These are phyloP conservation scores for Heliconius erato DNA, from an alignment of 2,888 invertebrate species.

Conservation along the genomic window DNA sequence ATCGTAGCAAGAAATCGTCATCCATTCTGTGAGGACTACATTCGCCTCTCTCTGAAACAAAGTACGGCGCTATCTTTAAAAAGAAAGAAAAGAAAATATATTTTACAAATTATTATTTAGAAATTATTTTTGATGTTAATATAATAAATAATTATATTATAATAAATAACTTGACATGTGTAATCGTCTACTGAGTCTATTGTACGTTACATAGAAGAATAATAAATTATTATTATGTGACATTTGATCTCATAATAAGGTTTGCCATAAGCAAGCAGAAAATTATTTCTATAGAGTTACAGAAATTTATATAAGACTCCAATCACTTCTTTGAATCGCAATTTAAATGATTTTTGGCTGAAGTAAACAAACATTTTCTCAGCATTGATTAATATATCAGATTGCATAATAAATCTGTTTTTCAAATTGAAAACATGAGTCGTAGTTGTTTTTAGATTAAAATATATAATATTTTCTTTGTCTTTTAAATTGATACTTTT, in stretches of 20 bases:
- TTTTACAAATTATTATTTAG: no score
- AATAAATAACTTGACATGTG: background rate
- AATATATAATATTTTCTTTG: no score
- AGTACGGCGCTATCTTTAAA: slow-evolving; percentile 48
- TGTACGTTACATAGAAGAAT: background rate
- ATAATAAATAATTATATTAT: background rate
- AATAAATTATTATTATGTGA: no score
- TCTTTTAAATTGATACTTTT: no score
- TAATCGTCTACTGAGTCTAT: background rate
- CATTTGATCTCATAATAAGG: background rate
- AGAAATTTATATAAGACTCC: background rate
- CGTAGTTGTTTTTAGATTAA: background rate
- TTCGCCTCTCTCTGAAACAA: slow-evolving; percentile 89
- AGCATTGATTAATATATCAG: background rate
- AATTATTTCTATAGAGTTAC: background rate
- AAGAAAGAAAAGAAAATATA: slow-evolving; percentile 15
- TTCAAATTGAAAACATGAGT: background rate
- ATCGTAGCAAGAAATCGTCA: slow-evolving; percentile 90
- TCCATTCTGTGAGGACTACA: slow-evolving; percentile 91
- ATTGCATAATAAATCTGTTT: background rate
- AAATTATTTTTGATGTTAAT: background rate
- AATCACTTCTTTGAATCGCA: background rate
- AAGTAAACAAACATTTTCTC: slow-evolving; percentile 6
- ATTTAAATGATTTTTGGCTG: background rate
- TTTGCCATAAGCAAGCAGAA: background rate